Percentiles rank a stretch among this genome's conserved stretches.
Conservation (phyloP, 2,888 invertebrate species). For the Monoplex corrugatus region DNA sequence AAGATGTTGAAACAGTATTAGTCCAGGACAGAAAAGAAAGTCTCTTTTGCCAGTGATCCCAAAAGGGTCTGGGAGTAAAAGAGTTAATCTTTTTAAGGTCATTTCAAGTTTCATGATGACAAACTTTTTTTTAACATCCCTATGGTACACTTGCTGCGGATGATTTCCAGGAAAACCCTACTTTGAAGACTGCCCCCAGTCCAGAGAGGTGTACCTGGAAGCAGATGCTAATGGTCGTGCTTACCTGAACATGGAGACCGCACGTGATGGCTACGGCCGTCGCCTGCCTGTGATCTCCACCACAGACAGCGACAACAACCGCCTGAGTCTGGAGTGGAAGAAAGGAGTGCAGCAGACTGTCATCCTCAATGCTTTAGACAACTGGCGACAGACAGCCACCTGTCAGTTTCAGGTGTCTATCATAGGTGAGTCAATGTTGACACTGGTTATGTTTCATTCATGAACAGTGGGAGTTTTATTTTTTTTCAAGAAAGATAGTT, state of each 20-base stretch:
- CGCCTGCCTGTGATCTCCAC: constrained; percentile 65
- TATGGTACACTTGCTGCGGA: too few species aligned
- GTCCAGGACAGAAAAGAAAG: too few species aligned
- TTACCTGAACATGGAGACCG: constrained; percentile 62
- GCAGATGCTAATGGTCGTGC: constrained; percentile 60
- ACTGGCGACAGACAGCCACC: constrained; percentile 62
- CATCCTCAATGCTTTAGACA: constrained; percentile 68
- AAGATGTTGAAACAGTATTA: too few species aligned
- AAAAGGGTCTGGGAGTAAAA: too few species aligned
- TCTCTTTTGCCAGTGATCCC: too few species aligned
- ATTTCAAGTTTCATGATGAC: too few species aligned
- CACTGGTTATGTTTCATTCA: neutral
- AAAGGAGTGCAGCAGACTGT: constrained; percentile 67
- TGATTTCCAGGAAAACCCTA: constrained; percentile 63
- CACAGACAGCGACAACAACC: constrained; percentile 63
- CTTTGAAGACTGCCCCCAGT: constrained; percentile 70
- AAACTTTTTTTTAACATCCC: too few species aligned
- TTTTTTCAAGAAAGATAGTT: neutral
- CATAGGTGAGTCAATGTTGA: constrained; percentile 62
- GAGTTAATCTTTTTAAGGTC: too few species aligned
- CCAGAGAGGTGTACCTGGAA: constrained; percentile 63
- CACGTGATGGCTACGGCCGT: constrained; percentile 63
- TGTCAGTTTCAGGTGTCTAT: constrained; percentile 71
- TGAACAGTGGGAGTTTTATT: neutral
- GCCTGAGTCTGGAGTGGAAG: constrained; percentile 66